A percentile compares a stretch with the other conserved stretches of the same genome.
phyloP scores from a whole-genome alignment of 2,113 vertebrate genomes.

The Speoplatyrhinus poulsoni region DNA sequence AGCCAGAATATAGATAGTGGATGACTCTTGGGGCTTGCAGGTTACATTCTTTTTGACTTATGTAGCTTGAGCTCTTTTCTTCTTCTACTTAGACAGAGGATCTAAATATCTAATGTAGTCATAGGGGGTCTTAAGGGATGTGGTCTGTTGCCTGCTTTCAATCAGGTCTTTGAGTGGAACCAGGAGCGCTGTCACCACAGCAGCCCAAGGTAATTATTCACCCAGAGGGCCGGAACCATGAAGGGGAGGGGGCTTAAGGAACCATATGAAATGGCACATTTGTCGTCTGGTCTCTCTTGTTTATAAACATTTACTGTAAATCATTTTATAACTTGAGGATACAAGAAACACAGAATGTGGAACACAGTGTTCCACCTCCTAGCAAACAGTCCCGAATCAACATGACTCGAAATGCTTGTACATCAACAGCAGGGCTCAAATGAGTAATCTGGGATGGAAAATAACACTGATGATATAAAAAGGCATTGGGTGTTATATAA shows the following conservation, averaged over 20 bases:
- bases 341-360: slow-evolving; percentile 7
- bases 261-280: slow-evolving; percentile 35
- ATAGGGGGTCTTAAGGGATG: slow-evolving; percentile 27
- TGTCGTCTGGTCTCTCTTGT: slow-evolving; percentile 30
- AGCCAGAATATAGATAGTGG: slow-evolving; percentile 9
- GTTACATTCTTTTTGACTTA: slow-evolving; percentile 7
- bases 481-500: slow-evolving; percentile 26
- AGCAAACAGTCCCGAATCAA: slow-evolving; percentile 18
- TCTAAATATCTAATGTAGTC: slow-evolving; percentile 12
- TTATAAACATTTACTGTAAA: slow-evolving; percentile 28
- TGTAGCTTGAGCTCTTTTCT: neutral
- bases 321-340: slow-evolving; percentile 11
- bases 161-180: slow-evolving; percentile 52
- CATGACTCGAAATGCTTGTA: slow-evolving; percentile 40
- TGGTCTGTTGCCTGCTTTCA: slow-evolving; percentile 52
- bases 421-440: slow-evolving; percentile 26
- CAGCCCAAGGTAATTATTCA: slow-evolving; percentile 45
- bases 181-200: slow-evolving; percentile 37
- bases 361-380: slow-evolving; percentile 30
- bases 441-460: slow-evolving; percentile 9
- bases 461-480: slow-evolving; percentile 23
- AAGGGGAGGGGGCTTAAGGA: slow-evolving; percentile 3
- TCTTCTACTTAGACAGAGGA: neutral
- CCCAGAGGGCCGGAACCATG: slow-evolving; percentile 29
- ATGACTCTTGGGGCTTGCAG: slow-evolving; percentile 7